Evolutionary conservation across 1,140 invertebrate genomes (phyloP), one percentile per base, ranked within the genome.

Genomic region (Leptopilina boulardi): DNA sequence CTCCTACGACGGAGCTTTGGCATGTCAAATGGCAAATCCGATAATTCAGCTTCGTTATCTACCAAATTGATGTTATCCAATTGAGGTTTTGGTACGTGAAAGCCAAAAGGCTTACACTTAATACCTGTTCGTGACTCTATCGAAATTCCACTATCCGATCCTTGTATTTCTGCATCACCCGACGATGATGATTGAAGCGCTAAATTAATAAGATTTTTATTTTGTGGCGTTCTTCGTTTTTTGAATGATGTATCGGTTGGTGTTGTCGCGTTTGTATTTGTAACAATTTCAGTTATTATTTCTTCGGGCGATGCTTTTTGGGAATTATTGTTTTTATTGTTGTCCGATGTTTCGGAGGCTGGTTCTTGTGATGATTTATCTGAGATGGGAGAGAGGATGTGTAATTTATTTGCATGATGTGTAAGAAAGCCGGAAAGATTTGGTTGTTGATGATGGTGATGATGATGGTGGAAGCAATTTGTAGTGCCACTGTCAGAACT

Each of bases 351-450:
- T 83, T 96, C 95, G 1, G 94, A 95, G 15, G 93, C 94, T 13
- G 95, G 96, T 84, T 97, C 96, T 85, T 96, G 95, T 2, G 95
- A 96, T n/a, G 96, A 97, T 86, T 97, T 97, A 88, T 97, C 96
- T 30, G 96, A 97, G 83, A 97, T 97, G 6, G 96, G 96, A 74
- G 96, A 97, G 15, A 97, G 91, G 82, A 97, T 96, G 86, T 97
- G 95, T 78, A 96, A 88, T 86, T 96, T 96, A 85, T 92, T 93
- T 10, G 93, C 92, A 85, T 95, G 94, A 78, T 94, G 92, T 18
- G 93, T 92, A 21, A 93, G 88, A 83, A 94, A 95, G 66, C 93
- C 94, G 77, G 93, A 92, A 77, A 94, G 85, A 77, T 93, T 93
- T 75, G 92, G 91, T 72, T 93, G 92, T 83, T 93, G 92, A 70